Evolutionary conservation across 2,888 invertebrate genomes (phyloP), one percentile per base, ranked within the genome.

Genomic region (Lamellibrachia columna): DNA sequence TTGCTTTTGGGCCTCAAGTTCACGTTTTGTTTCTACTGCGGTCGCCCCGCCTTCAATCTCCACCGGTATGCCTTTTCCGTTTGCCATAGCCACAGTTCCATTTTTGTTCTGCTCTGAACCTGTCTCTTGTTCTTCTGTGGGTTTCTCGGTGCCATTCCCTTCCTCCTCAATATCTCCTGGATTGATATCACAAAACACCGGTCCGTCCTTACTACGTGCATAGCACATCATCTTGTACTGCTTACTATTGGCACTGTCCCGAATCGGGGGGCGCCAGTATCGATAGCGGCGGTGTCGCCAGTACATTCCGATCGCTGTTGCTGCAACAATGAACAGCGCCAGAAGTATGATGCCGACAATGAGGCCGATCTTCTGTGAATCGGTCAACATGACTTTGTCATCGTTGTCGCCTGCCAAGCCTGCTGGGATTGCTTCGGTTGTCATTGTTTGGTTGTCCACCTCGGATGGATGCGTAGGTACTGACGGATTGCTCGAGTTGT

Each of bases 281-380:
- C 60, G 75, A 58, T 92, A 91, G 15, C 92, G 93, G 90, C 92
- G 92, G 53, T 92, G 92, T 6, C 93, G 92, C 53, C 91, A 91
- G 58, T 92, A 91, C 15, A 92, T 40, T 11, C 52, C 75, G 55
- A 93, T 3, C 7, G 92, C 91, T 28, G 92, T 92, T 40, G 92
- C 53, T 0, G 90, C 91, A 6, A 92, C 91, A 9, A 93, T 60
- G 52, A 93, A 8, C 7, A 93, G 22, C 7, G 92, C 75, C 2
- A 75, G 53, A 1, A 92, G 90, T 4, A 93, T 75, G 91, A 91
- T 52, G 40, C 90, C 92, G 8, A 60, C 92, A 52, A 92, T 92
- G 90, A 90, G 60, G 2, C 92, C 93, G 22, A 28, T 75, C 52
- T 40, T 92, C 11, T 52, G 75, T 6, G 75, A 75, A 11, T 75